phyloP scores from a whole-genome alignment of 2,888 invertebrate genomes.

The Dasysyrphus albostriatus region DNA sequence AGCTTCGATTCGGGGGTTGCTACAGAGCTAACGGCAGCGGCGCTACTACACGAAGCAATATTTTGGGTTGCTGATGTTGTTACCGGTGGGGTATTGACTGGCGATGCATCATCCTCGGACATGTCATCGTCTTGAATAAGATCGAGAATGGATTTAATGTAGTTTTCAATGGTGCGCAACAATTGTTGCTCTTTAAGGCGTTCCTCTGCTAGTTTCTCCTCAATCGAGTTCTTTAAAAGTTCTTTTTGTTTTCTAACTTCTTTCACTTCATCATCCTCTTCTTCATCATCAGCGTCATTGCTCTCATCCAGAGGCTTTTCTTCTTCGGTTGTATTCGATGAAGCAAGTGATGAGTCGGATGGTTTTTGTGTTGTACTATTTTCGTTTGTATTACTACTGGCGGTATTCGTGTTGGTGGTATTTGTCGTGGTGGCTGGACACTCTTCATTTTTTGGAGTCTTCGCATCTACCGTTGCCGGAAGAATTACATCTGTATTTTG shows the following conservation, averaged over 20 bases:
- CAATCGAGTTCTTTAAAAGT: slow-evolving; percentile 75
- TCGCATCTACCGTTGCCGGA: slow-evolving; percentile 78
- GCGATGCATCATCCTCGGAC: slow-evolving; percentile 71
- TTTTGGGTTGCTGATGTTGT: slow-evolving; percentile 50
- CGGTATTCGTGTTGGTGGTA: neutral
- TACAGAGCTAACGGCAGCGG: neutral
- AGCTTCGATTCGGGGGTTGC: slow-evolving; percentile 39
- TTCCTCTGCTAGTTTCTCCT: slow-evolving; percentile 81
- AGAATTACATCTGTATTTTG: slow-evolving; percentile 58
- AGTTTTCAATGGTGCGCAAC: slow-evolving; percentile 82
- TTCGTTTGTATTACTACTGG: slow-evolving; percentile 8
- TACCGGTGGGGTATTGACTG: slow-evolving; percentile 68
- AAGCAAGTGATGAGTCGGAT: slow-evolving; percentile 46
- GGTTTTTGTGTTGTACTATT: slow-evolving; percentile 27
- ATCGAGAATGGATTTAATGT: slow-evolving; percentile 82
- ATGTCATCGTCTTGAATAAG: slow-evolving; percentile 82
- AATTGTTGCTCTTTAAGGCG: slow-evolving; percentile 81
- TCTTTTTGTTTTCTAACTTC: slow-evolving; percentile 63
- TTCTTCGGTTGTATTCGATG: slow-evolving; percentile 60
- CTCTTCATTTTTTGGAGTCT: slow-evolving; percentile 73
- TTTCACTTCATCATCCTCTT: slow-evolving; percentile 75
- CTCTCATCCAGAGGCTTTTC: slow-evolving; percentile 76
- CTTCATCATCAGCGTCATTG: slow-evolving; percentile 77
- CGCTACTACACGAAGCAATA: slow-evolving; percentile 62
- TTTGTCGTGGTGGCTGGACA: slow-evolving; percentile 40